These are phyloP conservation scores for Eidolon helvum DNA, from an alignment of 2,113 vertebrate species.

Conservation along the genomic window DNA sequence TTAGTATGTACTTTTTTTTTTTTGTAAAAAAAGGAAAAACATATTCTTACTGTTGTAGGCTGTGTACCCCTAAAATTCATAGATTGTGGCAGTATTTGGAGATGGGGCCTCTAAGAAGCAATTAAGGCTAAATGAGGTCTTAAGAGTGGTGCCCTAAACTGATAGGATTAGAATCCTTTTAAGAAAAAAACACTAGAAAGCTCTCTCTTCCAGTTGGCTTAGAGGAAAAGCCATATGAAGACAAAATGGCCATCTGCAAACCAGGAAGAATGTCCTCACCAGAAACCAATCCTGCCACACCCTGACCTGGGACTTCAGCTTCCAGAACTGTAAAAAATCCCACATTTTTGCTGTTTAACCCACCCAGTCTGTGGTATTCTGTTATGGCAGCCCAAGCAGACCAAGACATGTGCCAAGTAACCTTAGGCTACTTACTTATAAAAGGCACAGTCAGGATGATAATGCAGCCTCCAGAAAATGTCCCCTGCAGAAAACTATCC, in stretches of 20 bases:
- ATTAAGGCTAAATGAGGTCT: not conserved
- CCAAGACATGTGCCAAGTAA: not conserved
- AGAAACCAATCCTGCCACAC: not conserved
- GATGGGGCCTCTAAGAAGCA: not conserved
- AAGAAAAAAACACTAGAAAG: not conserved
- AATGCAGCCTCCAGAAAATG: not conserved
- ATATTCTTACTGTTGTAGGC: not conserved
- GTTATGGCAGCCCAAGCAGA: not conserved
- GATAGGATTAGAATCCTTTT: not conserved
- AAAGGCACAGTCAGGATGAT: not conserved
- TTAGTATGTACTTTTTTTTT: not conserved
- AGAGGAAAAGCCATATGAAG: not conserved
- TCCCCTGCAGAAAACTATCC: not conserved
- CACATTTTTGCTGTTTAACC: not conserved
- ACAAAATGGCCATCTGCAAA: not conserved
- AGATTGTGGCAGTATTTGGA: not conserved
- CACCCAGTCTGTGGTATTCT: too few species aligned
- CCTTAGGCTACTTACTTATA: not conserved
- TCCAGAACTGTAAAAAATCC: not conserved
- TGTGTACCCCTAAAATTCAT: not conserved
- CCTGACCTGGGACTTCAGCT: not conserved
- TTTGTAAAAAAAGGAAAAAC: not conserved
- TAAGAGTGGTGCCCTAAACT: not conserved
- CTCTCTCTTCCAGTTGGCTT: not conserved
- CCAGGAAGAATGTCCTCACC: not conserved